phyloP scores from a whole-genome alignment of 2,888 invertebrate genomes.

The Drosophila cognata region DNA sequence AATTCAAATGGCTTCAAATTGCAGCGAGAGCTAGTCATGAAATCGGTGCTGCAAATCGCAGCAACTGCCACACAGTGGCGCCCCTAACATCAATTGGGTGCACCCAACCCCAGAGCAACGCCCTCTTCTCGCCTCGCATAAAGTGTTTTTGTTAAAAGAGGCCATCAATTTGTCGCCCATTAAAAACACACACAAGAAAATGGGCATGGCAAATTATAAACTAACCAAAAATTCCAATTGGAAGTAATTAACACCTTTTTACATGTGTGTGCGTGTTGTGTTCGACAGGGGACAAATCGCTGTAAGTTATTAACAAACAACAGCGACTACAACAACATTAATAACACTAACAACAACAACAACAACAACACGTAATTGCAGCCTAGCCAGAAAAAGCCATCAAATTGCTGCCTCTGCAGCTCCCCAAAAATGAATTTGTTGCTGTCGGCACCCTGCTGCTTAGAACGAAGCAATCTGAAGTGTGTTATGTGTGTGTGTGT shows the following conservation, averaged over 20 bases:
- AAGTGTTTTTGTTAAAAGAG: slow-evolving; percentile 53
- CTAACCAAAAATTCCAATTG: slow-evolving; percentile 72
- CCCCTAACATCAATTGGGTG: neutral
- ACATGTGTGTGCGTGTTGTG: slow-evolving; percentile 25
- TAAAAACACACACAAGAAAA: slow-evolving; percentile 36
- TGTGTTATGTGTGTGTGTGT: slow-evolving; percentile 1
- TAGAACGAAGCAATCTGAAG: slow-evolving; percentile 16
- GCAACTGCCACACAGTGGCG: slow-evolving; percentile 30
- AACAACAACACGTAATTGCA: slow-evolving; percentile 16
- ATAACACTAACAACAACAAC: slow-evolving; percentile 31
- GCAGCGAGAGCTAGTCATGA: slow-evolving; percentile 22
- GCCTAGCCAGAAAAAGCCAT: slow-evolving; percentile 31
- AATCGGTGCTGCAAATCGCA: slow-evolving; percentile 26
- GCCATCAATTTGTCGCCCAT: slow-evolving; percentile 62
- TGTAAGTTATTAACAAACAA: slow-evolving; percentile 72
- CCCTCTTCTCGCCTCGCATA: slow-evolving; percentile 27
- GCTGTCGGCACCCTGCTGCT: slow-evolving; percentile 56
- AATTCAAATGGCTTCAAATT: slow-evolving; percentile 61
- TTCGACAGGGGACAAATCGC: slow-evolving; percentile 71
- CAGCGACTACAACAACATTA: slow-evolving; percentile 17
- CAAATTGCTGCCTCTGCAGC: slow-evolving; percentile 24
- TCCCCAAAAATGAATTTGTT: slow-evolving; percentile 28
- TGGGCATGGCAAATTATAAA: slow-evolving; percentile 61
- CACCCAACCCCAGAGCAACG: neutral
- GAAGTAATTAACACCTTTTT: slow-evolving; percentile 70